A percentile compares a stretch with the other conserved stretches of the same genome.
phyloP scores from a whole-genome alignment of 2,888 invertebrate species.

The Diarsia brunnea region DNA sequence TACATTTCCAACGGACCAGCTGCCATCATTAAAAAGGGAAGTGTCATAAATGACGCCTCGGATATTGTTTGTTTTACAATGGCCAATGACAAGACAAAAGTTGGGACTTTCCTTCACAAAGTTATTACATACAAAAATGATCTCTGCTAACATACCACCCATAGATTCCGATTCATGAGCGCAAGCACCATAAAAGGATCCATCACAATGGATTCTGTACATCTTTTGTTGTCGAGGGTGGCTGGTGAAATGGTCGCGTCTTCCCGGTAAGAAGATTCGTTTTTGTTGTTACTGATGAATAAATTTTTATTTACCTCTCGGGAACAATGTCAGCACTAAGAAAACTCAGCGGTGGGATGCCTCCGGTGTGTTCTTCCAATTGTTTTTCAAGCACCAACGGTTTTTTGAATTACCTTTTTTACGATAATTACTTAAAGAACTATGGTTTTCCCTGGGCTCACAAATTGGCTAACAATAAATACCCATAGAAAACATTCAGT shows the following conservation, averaged over 20 bases:
- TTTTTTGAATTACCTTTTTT: constrained; percentile 50
- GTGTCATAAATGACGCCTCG: constrained; percentile 84
- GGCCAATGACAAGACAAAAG: constrained; percentile 76
- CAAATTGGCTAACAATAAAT: constrained; percentile 45
- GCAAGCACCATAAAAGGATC: constrained; percentile 74
- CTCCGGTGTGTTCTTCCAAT: constrained; percentile 53
- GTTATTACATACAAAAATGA: constrained; percentile 68
- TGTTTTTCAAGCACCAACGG: constrained; percentile 62
- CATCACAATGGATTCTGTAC: constrained; percentile 78
- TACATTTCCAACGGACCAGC: constrained; percentile 73
- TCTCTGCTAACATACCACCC: constrained; percentile 72
- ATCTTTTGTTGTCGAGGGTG: constrained; percentile 80
- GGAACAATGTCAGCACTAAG: constrained; percentile 74
- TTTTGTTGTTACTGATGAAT: constrained; percentile 83
- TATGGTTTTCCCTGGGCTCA: constrained; percentile 29
- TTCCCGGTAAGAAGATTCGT: constrained; percentile 80
- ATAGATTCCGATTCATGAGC: constrained; percentile 77
- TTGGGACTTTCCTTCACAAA: constrained; percentile 66
- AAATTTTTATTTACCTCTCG: constrained; percentile 73
- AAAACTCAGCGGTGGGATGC: constrained; percentile 59
- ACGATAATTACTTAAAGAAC: constrained; percentile 49
- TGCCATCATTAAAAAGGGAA: constrained; percentile 79
- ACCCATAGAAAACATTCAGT: constrained; percentile 3
- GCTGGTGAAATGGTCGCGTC: constrained; percentile 79
- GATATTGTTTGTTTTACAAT: constrained; percentile 80